A percentile compares a stretch with the other conserved stretches of the same genome.
These are phyloP conservation scores for Amphiura filiformis DNA, from an alignment of 35 echinoderm and acorn worm genomes.

Conservation along the genomic window DNA sequence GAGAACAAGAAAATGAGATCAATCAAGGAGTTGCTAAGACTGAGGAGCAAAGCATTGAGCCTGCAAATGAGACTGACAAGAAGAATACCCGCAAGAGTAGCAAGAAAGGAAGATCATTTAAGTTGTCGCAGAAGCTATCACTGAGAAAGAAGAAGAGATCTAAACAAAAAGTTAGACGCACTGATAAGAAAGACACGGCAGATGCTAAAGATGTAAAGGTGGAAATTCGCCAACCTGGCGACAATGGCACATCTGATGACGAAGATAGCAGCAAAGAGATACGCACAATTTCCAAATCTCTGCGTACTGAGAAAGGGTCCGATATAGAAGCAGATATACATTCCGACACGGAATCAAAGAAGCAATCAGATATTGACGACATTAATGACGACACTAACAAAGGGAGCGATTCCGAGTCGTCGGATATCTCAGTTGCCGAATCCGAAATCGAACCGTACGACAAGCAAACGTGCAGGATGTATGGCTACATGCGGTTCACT, in stretches of 20 bases:
- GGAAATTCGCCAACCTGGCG: neutral
- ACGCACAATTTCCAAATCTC: neutral
- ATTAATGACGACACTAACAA: neutral
- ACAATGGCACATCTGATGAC: neutral
- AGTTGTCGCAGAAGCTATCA: neutral
- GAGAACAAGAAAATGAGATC: neutral
- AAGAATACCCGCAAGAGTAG: no score
- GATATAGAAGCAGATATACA: neutral
- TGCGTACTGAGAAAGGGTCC: neutral
- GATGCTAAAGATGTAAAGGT: neutral
- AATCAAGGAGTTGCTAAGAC: neutral
- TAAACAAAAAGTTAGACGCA: neutral
- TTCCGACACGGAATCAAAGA: neutral
- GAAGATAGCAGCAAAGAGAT: neutral
- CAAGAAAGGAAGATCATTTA: neutral
- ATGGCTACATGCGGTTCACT: neutral
- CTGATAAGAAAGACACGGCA: neutral
- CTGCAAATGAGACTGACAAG: neutral
- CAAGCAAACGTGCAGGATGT: constrained; percentile 2
- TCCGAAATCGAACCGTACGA: neutral
- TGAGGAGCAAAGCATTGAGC: neutral
- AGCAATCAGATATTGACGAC: neutral
- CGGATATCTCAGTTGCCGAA: neutral
- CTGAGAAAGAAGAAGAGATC: neutral
- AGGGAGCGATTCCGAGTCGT: neutral